phyloP scores from a whole-genome alignment of 2,888 invertebrate genomes.

The Parascotia fuliginaria region DNA sequence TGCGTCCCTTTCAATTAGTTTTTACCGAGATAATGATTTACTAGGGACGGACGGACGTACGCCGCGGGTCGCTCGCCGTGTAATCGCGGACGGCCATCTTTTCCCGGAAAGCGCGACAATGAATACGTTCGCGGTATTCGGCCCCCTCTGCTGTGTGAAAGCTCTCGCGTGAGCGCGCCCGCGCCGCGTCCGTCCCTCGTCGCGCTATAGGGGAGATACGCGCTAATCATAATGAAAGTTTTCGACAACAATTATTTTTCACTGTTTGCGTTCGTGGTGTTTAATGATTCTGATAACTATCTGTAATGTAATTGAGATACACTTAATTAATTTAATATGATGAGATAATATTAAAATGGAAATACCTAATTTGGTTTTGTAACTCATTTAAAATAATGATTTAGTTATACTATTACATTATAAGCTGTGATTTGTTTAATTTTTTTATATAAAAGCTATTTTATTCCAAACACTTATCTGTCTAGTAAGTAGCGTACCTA shows the following conservation, averaged over 20 bases:
- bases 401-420: too few relatives aligned
- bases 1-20: slow-evolving; percentile 78
- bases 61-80: slow-evolving; percentile 43
- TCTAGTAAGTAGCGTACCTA: too few relatives aligned
- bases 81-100: slow-evolving; percentile 65
- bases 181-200: too few relatives aligned
- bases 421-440: too few relatives aligned
- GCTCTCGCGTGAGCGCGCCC: slow-evolving; percentile 39
- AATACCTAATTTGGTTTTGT: too few relatives aligned
- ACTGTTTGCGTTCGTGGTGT: neutral
- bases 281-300: neutral
- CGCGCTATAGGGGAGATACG: slow-evolving; percentile 1
- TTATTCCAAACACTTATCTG: too few relatives aligned
- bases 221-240: slow-evolving; percentile 5
- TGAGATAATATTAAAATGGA: too few relatives aligned
- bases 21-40: slow-evolving; percentile 78
- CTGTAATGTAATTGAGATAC: neutral
- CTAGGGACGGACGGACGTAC: slow-evolving; percentile 40
- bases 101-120: slow-evolving; percentile 79
- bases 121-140: slow-evolving; percentile 60
- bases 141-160: slow-evolving; percentile 42
- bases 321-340: too few relatives aligned
- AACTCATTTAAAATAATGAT: too few relatives aligned
- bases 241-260: slow-evolving; percentile 4
- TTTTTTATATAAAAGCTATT: too few relatives aligned